Base-by-base conservation (phyloP, 2,113 vertebrate genomes). In the Cephalopholis sonnerati region DNA sequence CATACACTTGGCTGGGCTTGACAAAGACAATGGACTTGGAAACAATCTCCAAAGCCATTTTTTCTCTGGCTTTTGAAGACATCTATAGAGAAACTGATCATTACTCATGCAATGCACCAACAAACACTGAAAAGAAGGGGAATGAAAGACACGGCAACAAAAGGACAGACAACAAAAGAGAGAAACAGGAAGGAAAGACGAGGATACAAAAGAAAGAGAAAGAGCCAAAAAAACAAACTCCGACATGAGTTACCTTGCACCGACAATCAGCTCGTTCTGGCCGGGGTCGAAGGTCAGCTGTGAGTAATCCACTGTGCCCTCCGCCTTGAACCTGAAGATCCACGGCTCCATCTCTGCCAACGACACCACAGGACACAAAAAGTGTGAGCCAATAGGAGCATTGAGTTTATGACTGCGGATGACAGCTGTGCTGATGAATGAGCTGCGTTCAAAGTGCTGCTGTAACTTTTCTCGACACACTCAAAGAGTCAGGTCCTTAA, bases 291-390 rank as follows among this genome's bases (percentile, higher is more conserved):
- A 99, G 13, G 97, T 98, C 94, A 99, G 93, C 95, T 98, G 97
- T 46, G 98, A 99, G 91, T 98, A 99, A 95, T 99, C 98, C 90
- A 98, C 97, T 57, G 97, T 98, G 89, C 96, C 96, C 94, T 98
- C 95, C 55, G 95, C 95, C 94, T 95, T 96, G 96, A 99, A 99
- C 89, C 96, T 90, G 75, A 93, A 96, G 85, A 99, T 96, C 98
- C 98, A 99, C 25, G 98, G 97, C 87, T 96, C 96, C 93, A 99
- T 98, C 89, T 99, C 98, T 99, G 95, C 74, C 93, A 95, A 90
- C 13, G 92, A 94, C 51, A 91, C 46, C 61, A 91, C 41, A 88
- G 70, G 88, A 93, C 22, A 83, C 71, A 85, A 77, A 22, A 36
- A 54, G 46, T 24, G 62, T 77, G 53, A 89, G 74, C 66, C 82